phyloP scores from a whole-genome alignment of 2,888 invertebrate genomes.

The Sphinx pinastri region DNA sequence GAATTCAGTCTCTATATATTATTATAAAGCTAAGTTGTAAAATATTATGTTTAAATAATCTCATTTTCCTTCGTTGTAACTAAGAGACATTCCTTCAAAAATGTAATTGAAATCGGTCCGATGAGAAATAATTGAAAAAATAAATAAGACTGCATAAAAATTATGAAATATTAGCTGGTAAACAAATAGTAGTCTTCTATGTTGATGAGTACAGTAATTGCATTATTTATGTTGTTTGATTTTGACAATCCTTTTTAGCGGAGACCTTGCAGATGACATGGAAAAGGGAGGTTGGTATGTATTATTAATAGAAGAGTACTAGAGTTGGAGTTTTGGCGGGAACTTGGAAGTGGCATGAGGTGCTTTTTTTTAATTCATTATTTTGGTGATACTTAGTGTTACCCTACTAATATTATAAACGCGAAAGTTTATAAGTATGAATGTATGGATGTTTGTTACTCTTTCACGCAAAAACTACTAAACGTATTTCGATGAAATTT shows the following conservation, averaged over 20 bases:
- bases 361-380: too few species aligned
- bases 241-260: neutral
- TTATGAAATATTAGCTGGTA: constrained; percentile 44
- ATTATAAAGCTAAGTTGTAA: neutral
- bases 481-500: too few species aligned
- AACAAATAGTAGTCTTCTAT: constrained; percentile 27
- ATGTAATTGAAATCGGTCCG: constrained; percentile 23
- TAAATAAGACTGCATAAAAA: constrained; percentile 66
- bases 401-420: too few species aligned
- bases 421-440: too few species aligned
- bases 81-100: constrained; percentile 19
- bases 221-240: constrained; percentile 28
- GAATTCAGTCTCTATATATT: neutral
- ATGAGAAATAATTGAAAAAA: constrained; percentile 46
- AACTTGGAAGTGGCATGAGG: too few species aligned
- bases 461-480: too few species aligned
- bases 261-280: neutral
- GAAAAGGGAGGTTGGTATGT: neutral
- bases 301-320: too few species aligned
- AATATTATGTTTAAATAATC: neutral
- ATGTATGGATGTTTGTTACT: too few species aligned
- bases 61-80: constrained; percentile 6
- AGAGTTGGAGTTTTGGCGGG: too few species aligned
- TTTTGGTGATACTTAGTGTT: too few species aligned
- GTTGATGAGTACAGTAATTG: constrained; percentile 26